phyloP scores from a whole-genome alignment of 2,113 vertebrate species.

The Monopterus albus region DNA sequence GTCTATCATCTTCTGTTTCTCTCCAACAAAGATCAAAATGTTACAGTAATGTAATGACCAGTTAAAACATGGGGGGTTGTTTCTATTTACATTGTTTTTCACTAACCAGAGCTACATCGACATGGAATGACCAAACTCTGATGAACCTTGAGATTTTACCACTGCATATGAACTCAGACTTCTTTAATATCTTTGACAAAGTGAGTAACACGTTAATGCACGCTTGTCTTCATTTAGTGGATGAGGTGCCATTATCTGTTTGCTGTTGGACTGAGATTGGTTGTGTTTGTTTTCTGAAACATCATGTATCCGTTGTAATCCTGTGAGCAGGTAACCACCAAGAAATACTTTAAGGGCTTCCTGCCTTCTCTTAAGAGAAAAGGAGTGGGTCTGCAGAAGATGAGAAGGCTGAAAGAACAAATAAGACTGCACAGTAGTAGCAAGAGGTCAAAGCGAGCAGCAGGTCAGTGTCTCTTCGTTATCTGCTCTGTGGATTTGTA shows the following conservation, averaged over 20 bases:
- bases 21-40: not conserved
- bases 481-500: not conserved
- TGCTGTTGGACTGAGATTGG: too few relatives aligned
- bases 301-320: not conserved
- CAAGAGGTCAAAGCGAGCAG: conserved; percentile 29
- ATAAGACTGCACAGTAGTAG: not conserved
- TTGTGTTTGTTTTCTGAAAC: not conserved
- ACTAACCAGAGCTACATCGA: conserved; percentile 55
- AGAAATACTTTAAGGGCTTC: conserved; percentile 54
- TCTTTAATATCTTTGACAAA: conserved; percentile 68
- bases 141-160: conserved; percentile 60
- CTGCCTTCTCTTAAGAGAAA: not conserved
- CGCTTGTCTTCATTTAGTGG: not conserved
- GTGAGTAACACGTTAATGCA: conserved; percentile 43
- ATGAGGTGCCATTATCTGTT: not conserved
- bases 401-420: not conserved
- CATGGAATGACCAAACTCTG: conserved; percentile 73
- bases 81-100: conserved; percentile 7
- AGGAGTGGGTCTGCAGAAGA: not conserved
- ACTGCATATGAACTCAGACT: conserved; percentile 66
- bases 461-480: conserved; percentile 44
- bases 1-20: not conserved
- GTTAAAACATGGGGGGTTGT: not conserved
- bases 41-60: too few relatives aligned
- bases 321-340: conserved; percentile 59